These are phyloP conservation scores for Nixonia krombeini DNA, from an alignment of 1,140 invertebrate genomes.

Conservation along the genomic window DNA sequence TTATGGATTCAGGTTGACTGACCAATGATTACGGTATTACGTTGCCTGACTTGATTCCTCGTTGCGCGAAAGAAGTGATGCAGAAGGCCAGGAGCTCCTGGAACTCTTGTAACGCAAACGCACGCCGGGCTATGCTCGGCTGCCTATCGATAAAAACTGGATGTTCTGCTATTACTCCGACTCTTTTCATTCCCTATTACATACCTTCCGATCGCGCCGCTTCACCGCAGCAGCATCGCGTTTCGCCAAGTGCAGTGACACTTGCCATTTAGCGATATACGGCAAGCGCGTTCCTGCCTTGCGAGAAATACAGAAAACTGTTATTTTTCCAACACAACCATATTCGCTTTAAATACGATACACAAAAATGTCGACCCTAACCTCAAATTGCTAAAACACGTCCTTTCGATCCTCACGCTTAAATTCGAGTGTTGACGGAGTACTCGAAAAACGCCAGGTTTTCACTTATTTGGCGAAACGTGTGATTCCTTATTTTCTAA, in stretches of 20 bases:
- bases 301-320: too few relatives aligned
- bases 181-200: constrained; percentile 36
- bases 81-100: constrained; percentile 20
- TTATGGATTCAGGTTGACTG: constrained; percentile 50
- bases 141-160: constrained; percentile 55
- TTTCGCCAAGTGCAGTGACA: constrained; percentile 33
- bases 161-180: constrained; percentile 50
- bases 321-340: too few relatives aligned
- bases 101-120: constrained; percentile 2
- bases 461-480: too few relatives aligned
- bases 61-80: constrained; percentile 6
- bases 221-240: constrained; percentile 8
- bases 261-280: too few relatives aligned
- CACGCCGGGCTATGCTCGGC: not conserved
- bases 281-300: too few relatives aligned
- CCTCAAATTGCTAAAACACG: too few relatives aligned
- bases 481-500: too few relatives aligned
- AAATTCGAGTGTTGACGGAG: too few relatives aligned
- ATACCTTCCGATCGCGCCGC: not conserved
- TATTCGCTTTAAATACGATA: too few relatives aligned
- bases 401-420: too few relatives aligned
- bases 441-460: too few relatives aligned
- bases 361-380: too few relatives aligned
- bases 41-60: constrained; percentile 41
- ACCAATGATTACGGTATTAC: constrained; percentile 51